Conservation (phyloP, 2,797 vertebrate species). For the Falco columbarius region DNA sequence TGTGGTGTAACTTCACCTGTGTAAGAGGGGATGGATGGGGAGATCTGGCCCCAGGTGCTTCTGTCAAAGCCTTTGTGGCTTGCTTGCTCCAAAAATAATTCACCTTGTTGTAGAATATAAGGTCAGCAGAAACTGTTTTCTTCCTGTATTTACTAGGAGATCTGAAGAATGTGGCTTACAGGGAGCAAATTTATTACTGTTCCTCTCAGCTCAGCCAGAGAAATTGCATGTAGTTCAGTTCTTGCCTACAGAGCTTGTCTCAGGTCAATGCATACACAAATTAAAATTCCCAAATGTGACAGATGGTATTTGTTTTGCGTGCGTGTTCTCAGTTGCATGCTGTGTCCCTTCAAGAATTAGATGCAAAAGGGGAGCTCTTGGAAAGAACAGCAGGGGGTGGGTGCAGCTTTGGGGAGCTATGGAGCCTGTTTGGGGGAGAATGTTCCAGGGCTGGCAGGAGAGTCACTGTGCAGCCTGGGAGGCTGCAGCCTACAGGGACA, state of each 20-base stretch:
- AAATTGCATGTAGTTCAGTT: background rate
- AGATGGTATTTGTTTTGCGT: slow-evolving; percentile 46
- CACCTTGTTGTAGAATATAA: background rate
- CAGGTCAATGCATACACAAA: slow-evolving; percentile 41
- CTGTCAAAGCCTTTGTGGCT: background rate
- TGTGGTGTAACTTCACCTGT: background rate
- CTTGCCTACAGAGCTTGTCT: slow-evolving; percentile 47
- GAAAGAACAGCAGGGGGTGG: background rate
- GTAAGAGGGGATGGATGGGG: background rate
- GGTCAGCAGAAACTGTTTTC: background rate
- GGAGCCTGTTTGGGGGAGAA: background rate
- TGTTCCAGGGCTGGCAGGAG: background rate
- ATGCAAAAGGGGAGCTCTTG: background rate
- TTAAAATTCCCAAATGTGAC: slow-evolving; percentile 19
- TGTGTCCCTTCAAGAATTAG: background rate
- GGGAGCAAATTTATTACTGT: background rate
- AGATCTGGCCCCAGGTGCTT: background rate
- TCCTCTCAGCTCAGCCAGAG: background rate
- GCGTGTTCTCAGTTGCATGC: background rate
- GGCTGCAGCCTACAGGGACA: background rate
- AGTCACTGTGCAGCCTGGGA: background rate
- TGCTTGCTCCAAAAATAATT: background rate
- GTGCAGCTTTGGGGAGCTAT: background rate
- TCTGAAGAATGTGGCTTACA: background rate
- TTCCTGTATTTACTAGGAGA: background rate